phyloP scores from a whole-genome alignment of 2,888 invertebrate species.

The Ennomos erosarius region DNA sequence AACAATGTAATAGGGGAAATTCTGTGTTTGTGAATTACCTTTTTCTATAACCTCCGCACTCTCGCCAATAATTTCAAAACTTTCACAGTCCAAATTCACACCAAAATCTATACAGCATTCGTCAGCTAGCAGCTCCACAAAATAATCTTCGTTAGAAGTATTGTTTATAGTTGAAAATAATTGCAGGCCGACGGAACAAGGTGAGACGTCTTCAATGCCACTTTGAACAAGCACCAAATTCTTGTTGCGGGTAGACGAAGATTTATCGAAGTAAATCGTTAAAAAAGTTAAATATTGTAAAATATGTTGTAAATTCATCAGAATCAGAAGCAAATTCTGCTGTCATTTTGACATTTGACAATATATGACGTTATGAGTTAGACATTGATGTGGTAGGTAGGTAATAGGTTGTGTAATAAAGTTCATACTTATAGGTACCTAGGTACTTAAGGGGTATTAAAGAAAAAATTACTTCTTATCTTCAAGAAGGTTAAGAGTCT shows the following conservation, averaged over 20 bases:
- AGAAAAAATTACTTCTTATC: too few relatives aligned
- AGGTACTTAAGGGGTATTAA: too few relatives aligned
- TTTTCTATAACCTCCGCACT: constrained; percentile 50
- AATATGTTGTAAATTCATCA: constrained; percentile 66
- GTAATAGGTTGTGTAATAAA: background rate
- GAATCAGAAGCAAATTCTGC: constrained; percentile 56
- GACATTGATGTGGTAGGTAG: constrained; percentile 8
- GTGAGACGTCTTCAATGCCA: constrained; percentile 48
- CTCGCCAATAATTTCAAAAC: constrained; percentile 58
- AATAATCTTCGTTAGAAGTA: constrained; percentile 54
- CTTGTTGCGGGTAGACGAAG: constrained; percentile 39
- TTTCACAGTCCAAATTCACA: constrained; percentile 54
- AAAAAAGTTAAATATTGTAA: constrained; percentile 57
- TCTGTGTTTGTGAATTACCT: constrained; percentile 48
- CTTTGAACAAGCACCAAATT: constrained; percentile 46
- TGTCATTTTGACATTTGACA: constrained; percentile 29
- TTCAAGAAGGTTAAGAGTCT: too few relatives aligned
- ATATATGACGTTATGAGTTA: background rate
- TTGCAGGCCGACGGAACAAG: constrained; percentile 56
- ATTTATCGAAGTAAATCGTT: constrained; percentile 32
- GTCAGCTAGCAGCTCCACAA: constrained; percentile 60
- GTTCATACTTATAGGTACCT: too few relatives aligned
- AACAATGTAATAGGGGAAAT: too few relatives aligned
- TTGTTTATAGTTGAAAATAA: constrained; percentile 62
- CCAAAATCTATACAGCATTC: constrained; percentile 62